Percentiles rank a stretch among this genome's conserved stretches.
Evolutionary conservation across 2,888 invertebrate species (phyloP).

Genomic region (Apodemia zela): DNA sequence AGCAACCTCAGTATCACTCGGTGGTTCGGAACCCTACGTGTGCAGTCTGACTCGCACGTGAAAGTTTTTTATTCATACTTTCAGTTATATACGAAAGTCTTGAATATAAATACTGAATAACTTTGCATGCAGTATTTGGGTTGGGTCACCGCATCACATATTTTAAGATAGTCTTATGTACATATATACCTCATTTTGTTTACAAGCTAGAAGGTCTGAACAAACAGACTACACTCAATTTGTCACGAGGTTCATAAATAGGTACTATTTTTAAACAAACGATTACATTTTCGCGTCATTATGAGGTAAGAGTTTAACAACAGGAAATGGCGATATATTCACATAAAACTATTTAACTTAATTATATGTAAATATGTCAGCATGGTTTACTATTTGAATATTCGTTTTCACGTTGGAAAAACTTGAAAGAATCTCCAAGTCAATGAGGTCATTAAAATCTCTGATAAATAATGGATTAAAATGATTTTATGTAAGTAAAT

Average conservation of each 20-base stretch:
- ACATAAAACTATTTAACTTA: background rate
- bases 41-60: too few species aligned
- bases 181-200: conserved; percentile 5
- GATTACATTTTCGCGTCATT: background rate
- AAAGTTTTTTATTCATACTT: background rate
- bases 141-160: conserved; percentile 5
- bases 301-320: background rate
- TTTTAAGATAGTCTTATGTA: background rate
- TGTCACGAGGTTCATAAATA: background rate
- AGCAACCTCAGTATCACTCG: too few species aligned
- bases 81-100: conserved; percentile 8
- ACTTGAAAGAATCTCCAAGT: background rate
- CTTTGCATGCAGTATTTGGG: conserved; percentile 6
- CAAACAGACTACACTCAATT: background rate
- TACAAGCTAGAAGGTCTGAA: background rate
- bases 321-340: background rate
- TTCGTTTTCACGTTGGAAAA: background rate
- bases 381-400: background rate
- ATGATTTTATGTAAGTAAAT: too few species aligned
- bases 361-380: conserved; percentile 7
- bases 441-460: background rate
- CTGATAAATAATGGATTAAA: background rate
- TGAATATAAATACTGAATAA: conserved; percentile 14
- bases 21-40: too few species aligned
- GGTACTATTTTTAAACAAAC: background rate